Evolutionary conservation across 1,140 invertebrate genomes (phyloP).

Genomic region (Drosophila repleta): DNA sequence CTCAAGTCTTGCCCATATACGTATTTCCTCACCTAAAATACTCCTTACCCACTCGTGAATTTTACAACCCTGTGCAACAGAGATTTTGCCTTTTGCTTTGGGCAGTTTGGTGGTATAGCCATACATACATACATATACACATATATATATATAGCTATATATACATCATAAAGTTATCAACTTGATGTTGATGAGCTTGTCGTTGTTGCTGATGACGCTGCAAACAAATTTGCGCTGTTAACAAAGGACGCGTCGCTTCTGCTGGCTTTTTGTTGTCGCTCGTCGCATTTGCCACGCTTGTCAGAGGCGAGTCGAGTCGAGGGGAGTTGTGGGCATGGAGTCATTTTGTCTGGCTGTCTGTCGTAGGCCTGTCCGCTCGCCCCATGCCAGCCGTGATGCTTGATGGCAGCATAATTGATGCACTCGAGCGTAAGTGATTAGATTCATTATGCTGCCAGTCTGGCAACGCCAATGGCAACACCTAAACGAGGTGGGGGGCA

Average conservation of each 20-base stretch:
- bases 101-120: conserved; percentile 45
- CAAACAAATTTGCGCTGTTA: conserved; percentile 75
- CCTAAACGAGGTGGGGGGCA: conserved; percentile 13
- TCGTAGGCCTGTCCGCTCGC: conserved; percentile 20
- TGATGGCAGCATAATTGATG: conserved; percentile 83
- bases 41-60: background rate
- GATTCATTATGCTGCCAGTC: conserved; percentile 83
- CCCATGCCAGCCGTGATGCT: conserved; percentile 48
- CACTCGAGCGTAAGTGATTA: conserved; percentile 84
- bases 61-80: conserved; percentile 6
- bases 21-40: conserved; percentile 1
- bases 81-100: conserved; percentile 42
- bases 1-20: background rate
- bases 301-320: conserved; percentile 33
- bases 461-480: conserved; percentile 58
- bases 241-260: conserved; percentile 63
- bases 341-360: conserved; percentile 55
- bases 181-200: conserved; percentile 65
- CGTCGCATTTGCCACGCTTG: conserved; percentile 52
- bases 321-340: conserved; percentile 29
- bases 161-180: conserved; percentile 73
- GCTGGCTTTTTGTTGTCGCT: conserved; percentile 31
- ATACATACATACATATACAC: conserved; percentile 16
- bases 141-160: conserved; percentile 8
- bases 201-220: conserved; percentile 65